Evolutionary conservation across 2,888 invertebrate species (phyloP).

Genomic region (Calliopum simillimum): DNA sequence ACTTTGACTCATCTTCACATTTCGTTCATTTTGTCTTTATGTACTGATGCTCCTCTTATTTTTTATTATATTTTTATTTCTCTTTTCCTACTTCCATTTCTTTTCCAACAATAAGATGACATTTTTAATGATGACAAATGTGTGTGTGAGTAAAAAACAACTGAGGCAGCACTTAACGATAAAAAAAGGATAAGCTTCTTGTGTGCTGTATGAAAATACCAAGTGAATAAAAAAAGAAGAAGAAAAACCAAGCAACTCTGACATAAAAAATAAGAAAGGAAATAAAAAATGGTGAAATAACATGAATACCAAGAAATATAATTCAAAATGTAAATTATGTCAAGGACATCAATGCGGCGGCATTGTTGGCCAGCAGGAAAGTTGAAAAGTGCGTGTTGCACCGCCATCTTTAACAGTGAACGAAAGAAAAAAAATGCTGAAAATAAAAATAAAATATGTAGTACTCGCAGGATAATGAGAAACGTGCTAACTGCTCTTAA

Average conservation of each 20-base stretch:
- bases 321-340: conserved; percentile 11
- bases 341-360: background rate
- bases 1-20: background rate
- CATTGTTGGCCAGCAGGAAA: background rate
- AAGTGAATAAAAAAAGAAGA: background rate
- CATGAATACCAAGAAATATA: conserved; percentile 5
- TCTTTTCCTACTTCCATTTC: background rate
- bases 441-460: no score
- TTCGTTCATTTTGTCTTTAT: background rate
- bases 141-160: background rate
- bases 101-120: conserved; percentile 15
- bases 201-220: background rate
- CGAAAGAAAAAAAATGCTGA: background rate
- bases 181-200: conserved; percentile 4
- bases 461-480: no score
- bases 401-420: background rate
- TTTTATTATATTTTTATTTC: background rate
- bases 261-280: background rate
- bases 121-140: conserved; percentile 41
- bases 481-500: no score
- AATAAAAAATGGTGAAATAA: background rate
- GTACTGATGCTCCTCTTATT: background rate
- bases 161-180: background rate
- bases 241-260: no score
- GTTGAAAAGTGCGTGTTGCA: background rate